These are phyloP conservation scores for Cottus gobio DNA, from an alignment of 2,113 vertebrate genomes.

Conservation along the genomic window DNA sequence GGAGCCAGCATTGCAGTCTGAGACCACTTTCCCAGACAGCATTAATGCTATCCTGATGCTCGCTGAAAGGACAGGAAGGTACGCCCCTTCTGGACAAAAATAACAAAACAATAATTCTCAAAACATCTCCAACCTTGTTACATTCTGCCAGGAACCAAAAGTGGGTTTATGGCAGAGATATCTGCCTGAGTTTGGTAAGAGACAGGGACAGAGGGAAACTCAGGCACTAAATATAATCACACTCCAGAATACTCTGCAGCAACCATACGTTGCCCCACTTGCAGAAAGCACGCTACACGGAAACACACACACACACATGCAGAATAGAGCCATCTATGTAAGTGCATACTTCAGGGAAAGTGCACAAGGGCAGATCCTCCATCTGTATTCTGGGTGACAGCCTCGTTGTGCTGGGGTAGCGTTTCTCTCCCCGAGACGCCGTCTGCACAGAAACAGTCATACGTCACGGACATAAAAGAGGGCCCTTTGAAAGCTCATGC, in stretches of 20 bases:
- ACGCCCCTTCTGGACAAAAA: background rate
- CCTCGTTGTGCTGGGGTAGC: conserved; percentile 52
- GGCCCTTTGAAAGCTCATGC: conserved; percentile 56
- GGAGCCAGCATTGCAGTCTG: conserved; percentile 13
- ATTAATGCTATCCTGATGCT: conserved; percentile 50
- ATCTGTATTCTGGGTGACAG: conserved; percentile 77
- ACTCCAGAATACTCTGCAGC: conserved; percentile 59
- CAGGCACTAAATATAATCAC: conserved; percentile 68
- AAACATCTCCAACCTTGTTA: background rate
- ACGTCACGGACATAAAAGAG: conserved; percentile 66
- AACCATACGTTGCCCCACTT: conserved; percentile 38
- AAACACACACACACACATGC: conserved; percentile 39
- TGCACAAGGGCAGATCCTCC: conserved; percentile 75
- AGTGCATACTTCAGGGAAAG: conserved; percentile 72
- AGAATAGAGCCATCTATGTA: conserved; percentile 68
- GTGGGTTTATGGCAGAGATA: conserved; percentile 29
- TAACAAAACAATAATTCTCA: background rate
- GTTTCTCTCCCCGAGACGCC: conserved; percentile 62
- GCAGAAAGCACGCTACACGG: conserved; percentile 45
- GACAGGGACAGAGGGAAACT: conserved; percentile 33
- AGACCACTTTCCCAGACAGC: conserved; percentile 33
- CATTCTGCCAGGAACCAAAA: conserved; percentile 32
- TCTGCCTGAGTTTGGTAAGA: conserved; percentile 44
- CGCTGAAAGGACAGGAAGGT: conserved; percentile 21
- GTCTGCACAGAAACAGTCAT: conserved; percentile 63